phyloP scores from a whole-genome alignment of 2,113 vertebrate genomes.

The Entelurus aequoreus region DNA sequence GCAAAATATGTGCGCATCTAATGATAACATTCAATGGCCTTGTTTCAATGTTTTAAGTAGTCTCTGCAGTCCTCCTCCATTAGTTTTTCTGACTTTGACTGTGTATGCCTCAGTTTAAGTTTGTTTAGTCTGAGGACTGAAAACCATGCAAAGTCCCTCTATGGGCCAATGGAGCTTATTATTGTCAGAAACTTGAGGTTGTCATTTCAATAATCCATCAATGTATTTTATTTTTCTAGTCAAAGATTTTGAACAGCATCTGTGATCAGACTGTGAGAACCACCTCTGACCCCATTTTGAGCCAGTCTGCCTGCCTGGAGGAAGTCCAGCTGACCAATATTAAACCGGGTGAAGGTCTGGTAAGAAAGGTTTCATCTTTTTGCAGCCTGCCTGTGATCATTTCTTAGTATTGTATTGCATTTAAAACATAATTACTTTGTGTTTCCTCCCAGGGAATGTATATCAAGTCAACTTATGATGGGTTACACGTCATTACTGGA shows the following conservation, averaged over 20 bases:
- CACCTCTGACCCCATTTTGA: slow-evolving; percentile 86
- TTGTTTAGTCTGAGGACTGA: too few species aligned
- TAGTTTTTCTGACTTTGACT: too few species aligned
- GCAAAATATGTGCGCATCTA: too few species aligned
- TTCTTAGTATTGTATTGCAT: slow-evolving; percentile 5
- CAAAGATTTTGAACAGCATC: slow-evolving; percentile 88
- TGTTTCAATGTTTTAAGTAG: too few species aligned
- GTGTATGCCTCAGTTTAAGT: too few species aligned
- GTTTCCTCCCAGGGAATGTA: slow-evolving; percentile 86
- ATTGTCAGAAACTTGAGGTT: background rate
- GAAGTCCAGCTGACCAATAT: slow-evolving; percentile 87
- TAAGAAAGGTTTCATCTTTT: slow-evolving; percentile 61
- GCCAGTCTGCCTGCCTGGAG: slow-evolving; percentile 87
- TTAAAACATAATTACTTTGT: background rate
- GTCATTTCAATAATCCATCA: background rate
- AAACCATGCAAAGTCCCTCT: too few species aligned
- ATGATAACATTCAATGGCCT: too few species aligned
- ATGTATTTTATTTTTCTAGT: slow-evolving; percentile 64
- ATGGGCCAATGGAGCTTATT: too few species aligned
- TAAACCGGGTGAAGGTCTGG: slow-evolving; percentile 90
- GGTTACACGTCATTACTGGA: slow-evolving; percentile 94
- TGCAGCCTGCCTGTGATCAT: slow-evolving; percentile 9
- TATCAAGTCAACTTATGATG: slow-evolving; percentile 98
- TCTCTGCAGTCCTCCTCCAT: too few species aligned
- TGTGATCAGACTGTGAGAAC: slow-evolving; percentile 90